Conservation (phyloP, 2,888 invertebrate species). For the Epirrhoe alternata region DNA sequence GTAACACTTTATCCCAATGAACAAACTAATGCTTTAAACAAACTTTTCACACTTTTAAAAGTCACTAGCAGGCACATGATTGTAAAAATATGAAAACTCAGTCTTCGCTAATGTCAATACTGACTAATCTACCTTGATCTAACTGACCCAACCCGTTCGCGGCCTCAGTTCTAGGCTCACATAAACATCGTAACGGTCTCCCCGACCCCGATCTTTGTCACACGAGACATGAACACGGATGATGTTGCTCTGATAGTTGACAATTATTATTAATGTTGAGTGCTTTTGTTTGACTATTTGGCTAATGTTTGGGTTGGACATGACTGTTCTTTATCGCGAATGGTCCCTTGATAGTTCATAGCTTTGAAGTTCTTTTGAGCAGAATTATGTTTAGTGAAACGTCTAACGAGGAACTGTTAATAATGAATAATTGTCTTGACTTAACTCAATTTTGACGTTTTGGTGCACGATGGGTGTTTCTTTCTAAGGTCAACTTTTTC, state of each 20-base stretch:
- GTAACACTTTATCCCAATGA: no score
- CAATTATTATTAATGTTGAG: constrained; percentile 36
- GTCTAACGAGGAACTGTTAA: no score
- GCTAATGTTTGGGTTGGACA: constrained; percentile 20
- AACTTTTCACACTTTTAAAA: no score
- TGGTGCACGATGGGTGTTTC: no score
- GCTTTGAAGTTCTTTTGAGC: no score
- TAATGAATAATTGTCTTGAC: no score
- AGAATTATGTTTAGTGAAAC: no score
- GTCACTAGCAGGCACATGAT: no score
- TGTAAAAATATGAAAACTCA: background rate
- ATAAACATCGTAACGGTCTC: constrained; percentile 64
- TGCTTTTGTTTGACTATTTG: constrained; percentile 21
- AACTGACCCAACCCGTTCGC: constrained; percentile 32
- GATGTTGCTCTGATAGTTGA: constrained; percentile 36
- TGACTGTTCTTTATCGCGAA: constrained; percentile 11
- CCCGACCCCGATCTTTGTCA: constrained; percentile 58
- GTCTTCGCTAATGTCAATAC: constrained; percentile 18
- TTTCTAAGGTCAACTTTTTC: no score
- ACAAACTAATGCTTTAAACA: no score
- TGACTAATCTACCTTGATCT: constrained; percentile 30
- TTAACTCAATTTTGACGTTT: no score
- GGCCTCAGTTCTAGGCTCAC: constrained; percentile 48
- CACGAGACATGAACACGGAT: constrained; percentile 48
- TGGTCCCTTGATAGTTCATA: no score